Conservation (phyloP, 1,140 invertebrate genomes). For the Pseudomyrmex gracilis region DNA sequence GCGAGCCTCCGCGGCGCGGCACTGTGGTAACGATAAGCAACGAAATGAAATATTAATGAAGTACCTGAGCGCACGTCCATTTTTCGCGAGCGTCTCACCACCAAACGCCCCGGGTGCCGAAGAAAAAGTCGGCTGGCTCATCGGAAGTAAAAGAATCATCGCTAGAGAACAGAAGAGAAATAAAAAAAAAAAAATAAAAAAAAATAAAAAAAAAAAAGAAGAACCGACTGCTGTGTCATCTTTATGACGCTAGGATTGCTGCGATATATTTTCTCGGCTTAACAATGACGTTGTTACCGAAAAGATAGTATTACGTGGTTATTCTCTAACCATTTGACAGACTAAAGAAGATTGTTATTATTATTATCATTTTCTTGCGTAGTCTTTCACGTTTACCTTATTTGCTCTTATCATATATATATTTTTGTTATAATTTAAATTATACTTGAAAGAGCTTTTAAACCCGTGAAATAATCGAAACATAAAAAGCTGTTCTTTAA, state of each 20-base stretch:
- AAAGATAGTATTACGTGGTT: too few relatives aligned
- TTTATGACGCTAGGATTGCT: not conserved
- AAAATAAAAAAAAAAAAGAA: conserved; percentile 17
- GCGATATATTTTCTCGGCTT: not conserved
- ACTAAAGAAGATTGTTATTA: not conserved
- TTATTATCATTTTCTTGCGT: not conserved
- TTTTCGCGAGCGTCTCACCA: conserved; percentile 74
- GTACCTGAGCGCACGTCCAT: conserved; percentile 74
- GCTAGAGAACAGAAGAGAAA: conserved; percentile 35
- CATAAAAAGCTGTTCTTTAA: not conserved
- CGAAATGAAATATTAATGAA: conserved; percentile 86
- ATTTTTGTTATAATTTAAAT: not conserved
- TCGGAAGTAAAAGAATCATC: conserved; percentile 41
- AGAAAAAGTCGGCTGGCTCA: conserved; percentile 67
- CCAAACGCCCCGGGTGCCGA: conserved; percentile 69
- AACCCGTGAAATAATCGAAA: not conserved
- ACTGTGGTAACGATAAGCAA: conserved; percentile 84
- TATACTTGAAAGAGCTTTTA: not conserved
- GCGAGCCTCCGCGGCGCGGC: conserved; percentile 76
- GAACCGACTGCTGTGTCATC: not conserved
- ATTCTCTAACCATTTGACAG: too few relatives aligned
- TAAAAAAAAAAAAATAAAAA: conserved; percentile 48
- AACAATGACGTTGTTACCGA: not conserved
- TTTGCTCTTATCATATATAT: not conserved
- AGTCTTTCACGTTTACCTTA: not conserved